phyloP scores from a whole-genome alignment of 1,140 invertebrate genomes.

The Pseudachorutes palmiensis region DNA sequence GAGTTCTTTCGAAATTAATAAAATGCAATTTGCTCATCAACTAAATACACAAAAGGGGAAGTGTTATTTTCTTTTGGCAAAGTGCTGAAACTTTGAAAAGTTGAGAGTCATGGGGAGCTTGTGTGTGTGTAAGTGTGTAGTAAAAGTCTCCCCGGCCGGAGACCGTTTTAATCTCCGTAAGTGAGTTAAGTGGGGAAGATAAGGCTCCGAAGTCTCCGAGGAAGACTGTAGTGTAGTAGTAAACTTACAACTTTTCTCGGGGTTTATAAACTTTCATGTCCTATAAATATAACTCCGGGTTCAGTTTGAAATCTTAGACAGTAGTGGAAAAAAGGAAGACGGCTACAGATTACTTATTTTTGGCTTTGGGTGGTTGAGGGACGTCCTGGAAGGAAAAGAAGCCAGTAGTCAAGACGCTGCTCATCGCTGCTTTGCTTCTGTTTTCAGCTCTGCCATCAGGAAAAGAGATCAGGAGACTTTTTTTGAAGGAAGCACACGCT shows the following conservation, averaged over 20 bases:
- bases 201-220: background rate
- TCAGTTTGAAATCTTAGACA: background rate
- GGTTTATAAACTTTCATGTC: conserved; percentile 9
- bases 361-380: background rate
- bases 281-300: conserved; percentile 2
- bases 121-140: too few species aligned
- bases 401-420: background rate
- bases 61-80: too few species aligned
- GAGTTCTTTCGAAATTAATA: too few species aligned
- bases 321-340: conserved; percentile 4
- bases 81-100: too few species aligned
- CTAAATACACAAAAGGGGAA: too few species aligned
- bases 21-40: conserved; percentile 10
- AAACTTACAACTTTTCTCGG: conserved; percentile 9
- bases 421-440: too few species aligned
- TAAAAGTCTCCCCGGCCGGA: too few species aligned
- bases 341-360: background rate
- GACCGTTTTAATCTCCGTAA: too few species aligned
- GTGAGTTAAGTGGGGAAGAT: conserved; percentile 11
- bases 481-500: background rate
- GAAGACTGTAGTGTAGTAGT: background rate
- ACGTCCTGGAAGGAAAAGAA: background rate
- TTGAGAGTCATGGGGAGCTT: too few species aligned
- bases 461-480: background rate
- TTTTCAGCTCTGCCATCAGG: too few species aligned